Percentiles rank a stretch among this genome's conserved stretches.
phyloP scores from a whole-genome alignment of 2,113 vertebrate genomes.

The Pipra filicauda region DNA sequence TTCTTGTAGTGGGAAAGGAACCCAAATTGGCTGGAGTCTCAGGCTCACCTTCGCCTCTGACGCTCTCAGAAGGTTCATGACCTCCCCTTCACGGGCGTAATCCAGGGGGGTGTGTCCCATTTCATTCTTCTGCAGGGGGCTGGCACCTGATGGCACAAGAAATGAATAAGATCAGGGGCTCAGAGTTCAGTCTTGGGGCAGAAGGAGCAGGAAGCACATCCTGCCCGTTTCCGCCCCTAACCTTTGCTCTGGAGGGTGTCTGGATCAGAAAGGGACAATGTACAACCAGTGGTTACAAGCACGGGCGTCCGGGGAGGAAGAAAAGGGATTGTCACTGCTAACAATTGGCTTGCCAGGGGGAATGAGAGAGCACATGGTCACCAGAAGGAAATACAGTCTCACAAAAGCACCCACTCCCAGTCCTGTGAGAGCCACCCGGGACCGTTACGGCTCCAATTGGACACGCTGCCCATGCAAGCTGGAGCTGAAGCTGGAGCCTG shows the following conservation, averaged over 20 bases:
- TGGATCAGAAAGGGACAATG: background rate
- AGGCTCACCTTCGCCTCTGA: conserved; percentile 84
- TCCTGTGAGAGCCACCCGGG: background rate
- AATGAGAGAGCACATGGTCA: background rate
- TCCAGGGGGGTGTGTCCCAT: conserved; percentile 88
- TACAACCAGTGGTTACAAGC: fast-evolving
- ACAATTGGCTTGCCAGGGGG: background rate
- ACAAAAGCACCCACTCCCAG: background rate
- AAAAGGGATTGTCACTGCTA: background rate
- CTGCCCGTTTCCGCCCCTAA: background rate
- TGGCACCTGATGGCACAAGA: conserved; percentile 82
- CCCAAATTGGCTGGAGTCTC: background rate
- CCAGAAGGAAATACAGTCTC: background rate
- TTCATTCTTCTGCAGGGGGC: conserved; percentile 87
- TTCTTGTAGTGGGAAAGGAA: background rate
- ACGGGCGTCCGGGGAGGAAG: background rate
- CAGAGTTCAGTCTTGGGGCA: background rate
- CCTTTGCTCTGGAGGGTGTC: background rate
- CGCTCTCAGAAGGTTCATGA: conserved; percentile 80
- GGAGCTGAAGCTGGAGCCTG: background rate
- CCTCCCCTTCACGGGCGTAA: conserved; percentile 90
- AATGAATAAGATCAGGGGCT: background rate
- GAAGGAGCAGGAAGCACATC: background rate
- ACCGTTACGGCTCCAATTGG: background rate
- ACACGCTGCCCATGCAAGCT: background rate